Conservation (phyloP, 2,888 invertebrate species). For the Corbicula japonica region DNA sequence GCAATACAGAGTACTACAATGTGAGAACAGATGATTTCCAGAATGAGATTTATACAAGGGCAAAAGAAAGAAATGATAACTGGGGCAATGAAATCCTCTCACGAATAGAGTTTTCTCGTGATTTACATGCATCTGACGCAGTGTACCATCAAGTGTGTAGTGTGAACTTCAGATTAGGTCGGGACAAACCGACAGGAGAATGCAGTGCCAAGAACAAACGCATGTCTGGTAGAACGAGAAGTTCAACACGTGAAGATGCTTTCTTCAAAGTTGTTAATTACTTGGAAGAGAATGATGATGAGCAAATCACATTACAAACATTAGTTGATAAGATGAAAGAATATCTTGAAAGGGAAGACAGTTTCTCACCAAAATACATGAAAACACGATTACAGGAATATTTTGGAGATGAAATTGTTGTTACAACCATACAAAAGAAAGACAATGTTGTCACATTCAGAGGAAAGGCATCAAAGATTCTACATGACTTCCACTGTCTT, state of each 20-base stretch:
- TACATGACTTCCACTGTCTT: constrained; percentile 49
- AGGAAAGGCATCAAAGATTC: constrained; percentile 44
- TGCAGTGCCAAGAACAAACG: neutral
- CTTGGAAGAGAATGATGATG: constrained; percentile 47
- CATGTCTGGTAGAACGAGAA: constrained; percentile 13
- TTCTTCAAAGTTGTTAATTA: constrained; percentile 33
- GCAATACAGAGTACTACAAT: constrained; percentile 1
- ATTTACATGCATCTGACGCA: constrained; percentile 68
- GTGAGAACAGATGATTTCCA: constrained; percentile 40
- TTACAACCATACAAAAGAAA: constrained; percentile 57
- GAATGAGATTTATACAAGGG: neutral
- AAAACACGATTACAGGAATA: constrained; percentile 54
- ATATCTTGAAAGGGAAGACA: constrained; percentile 29
- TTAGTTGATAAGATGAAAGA: constrained; percentile 48
- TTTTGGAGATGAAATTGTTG: constrained; percentile 63
- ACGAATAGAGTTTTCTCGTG: constrained; percentile 41
- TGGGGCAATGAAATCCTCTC: constrained; percentile 36
- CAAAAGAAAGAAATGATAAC: constrained; percentile 31
- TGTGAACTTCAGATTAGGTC: constrained; percentile 57
- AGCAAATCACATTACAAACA: constrained; percentile 48
- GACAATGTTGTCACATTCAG: constrained; percentile 63
- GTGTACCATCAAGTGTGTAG: constrained; percentile 66
- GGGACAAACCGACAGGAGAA: constrained; percentile 7
- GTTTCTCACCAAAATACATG: constrained; percentile 52
- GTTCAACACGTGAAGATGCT: constrained; percentile 17